Conservation (phyloP, 2,113 vertebrate species). For the Lepus europaeus region DNA sequence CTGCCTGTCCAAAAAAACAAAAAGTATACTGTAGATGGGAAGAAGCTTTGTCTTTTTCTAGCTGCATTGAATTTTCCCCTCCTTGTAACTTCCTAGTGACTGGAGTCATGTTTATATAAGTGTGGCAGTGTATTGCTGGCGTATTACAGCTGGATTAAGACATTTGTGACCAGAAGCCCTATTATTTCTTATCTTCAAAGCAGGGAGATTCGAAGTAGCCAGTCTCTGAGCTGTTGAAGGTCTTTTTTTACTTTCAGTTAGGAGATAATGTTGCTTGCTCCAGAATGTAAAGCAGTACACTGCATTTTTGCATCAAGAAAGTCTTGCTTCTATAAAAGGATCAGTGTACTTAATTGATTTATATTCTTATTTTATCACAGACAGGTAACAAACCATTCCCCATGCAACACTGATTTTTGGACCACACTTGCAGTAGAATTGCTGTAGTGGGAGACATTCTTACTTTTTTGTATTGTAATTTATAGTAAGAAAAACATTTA, state of each 20-base stretch:
- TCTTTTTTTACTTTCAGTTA: background rate
- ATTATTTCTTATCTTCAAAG: background rate
- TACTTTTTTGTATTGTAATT: background rate
- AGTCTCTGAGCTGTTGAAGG: background rate
- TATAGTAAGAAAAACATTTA: background rate
- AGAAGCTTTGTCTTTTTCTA: background rate
- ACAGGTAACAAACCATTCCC: constrained; percentile 1
- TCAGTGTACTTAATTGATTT: background rate
- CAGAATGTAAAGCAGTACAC: background rate
- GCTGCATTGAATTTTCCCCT: constrained; percentile 9
- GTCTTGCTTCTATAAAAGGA: constrained; percentile 17
- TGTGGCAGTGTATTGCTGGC: constrained; percentile 24
- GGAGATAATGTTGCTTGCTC: background rate
- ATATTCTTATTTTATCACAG: constrained; percentile 46
- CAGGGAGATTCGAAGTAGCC: constrained; percentile 14
- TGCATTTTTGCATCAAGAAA: constrained; percentile 28
- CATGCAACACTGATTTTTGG: background rate
- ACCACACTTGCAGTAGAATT: constrained; percentile 13
- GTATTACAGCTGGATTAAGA: constrained; percentile 36
- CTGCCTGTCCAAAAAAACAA: background rate
- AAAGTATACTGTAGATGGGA: background rate
- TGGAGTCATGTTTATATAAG: background rate
- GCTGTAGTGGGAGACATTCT: background rate
- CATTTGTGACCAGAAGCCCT: constrained; percentile 7
- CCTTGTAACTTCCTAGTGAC: background rate